Conservation (phyloP, 2,888 invertebrate species). For the Tenthredo notha region DNA sequence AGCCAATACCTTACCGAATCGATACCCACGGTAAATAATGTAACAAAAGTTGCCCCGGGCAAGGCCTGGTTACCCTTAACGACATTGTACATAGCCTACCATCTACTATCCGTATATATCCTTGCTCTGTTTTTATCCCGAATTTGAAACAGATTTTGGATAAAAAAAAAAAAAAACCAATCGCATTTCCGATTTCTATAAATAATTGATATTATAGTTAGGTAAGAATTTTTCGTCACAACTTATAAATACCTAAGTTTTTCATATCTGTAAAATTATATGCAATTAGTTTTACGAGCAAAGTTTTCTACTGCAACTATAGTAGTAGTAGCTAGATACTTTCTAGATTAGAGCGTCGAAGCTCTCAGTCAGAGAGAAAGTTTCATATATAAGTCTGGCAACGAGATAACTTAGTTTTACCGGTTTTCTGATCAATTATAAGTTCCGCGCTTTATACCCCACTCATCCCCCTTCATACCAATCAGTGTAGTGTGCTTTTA, state of each 20-base stretch:
- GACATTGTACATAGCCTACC: conserved; percentile 15
- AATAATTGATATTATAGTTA: no score
- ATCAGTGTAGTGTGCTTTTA: neutral
- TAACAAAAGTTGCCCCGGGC: conserved; percentile 41
- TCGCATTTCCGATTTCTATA: no score
- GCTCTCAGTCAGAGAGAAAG: conserved; percentile 9
- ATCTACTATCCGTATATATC: neutral
- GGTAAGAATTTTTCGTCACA: no score
- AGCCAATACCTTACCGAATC: conserved; percentile 18
- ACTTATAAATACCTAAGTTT: no score
- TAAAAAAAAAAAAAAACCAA: no score
- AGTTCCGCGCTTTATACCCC: no score
- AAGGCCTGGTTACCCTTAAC: conserved; percentile 39
- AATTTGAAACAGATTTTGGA: neutral
- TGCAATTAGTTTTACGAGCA: conserved; percentile 21
- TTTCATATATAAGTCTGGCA: conserved; percentile 33
- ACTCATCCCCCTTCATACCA: no score
- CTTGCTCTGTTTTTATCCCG: neutral
- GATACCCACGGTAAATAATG: conserved; percentile 41
- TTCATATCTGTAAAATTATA: no score
- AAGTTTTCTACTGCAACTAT: conserved; percentile 10
- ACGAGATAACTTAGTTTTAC: conserved; percentile 25
- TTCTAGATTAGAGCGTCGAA: neutral
- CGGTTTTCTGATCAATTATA: neutral
- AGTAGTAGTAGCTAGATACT: no score